Base-by-base conservation (phyloP, 2,797 vertebrate genomes). In the Falco cherrug region DNA sequence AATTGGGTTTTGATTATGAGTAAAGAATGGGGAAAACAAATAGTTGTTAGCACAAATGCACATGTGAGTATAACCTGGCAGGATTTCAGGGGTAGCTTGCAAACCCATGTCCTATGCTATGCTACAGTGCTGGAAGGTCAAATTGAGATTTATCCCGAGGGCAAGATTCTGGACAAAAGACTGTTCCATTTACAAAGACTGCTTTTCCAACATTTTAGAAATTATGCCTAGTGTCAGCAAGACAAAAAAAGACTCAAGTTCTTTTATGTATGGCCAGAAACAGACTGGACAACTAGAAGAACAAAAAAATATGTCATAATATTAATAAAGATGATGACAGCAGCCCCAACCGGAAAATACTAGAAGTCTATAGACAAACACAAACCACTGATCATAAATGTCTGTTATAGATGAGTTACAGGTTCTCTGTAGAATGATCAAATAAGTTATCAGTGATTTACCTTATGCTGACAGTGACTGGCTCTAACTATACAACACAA, bases 1-100 rank as follows among this genome's bases (percentile, higher is more conserved):
- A 94, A 92, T 77, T 87, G 57, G 41, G 24, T 87, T 96, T 89
- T 92, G 69, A 87, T 35, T 77, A 37, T 54, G 57, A 89, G 65
- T 68, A 71, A 88, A 91, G 65, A 83, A 71, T 31, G 73, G 60
- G 22, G 57, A 78, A 95, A 93, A 85, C 37, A 94, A 77, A 83
- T 4, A 64, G 31, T 7, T 85, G 28, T 59, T 41, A 53, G 19
- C 9, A 5, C 35, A 86, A 95, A 88, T 19, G 31, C 64, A 87
- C 47, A 56, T 2, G 29, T 19, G 65, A 78, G 41, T 11, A 16
- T 2, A 68, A 81, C 13, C 60, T 83, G 64, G 57, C 25, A 81
- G 68, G 29, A 74, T 73, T 64, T 77, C 60, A 73, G 73, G 37
- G 37, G 39, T 37, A 53, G 45, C 45, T 68, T 64, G 39, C 47